These are phyloP conservation scores for Timema cristinae DNA, from an alignment of 2,888 invertebrate species.

Conservation along the genomic window DNA sequence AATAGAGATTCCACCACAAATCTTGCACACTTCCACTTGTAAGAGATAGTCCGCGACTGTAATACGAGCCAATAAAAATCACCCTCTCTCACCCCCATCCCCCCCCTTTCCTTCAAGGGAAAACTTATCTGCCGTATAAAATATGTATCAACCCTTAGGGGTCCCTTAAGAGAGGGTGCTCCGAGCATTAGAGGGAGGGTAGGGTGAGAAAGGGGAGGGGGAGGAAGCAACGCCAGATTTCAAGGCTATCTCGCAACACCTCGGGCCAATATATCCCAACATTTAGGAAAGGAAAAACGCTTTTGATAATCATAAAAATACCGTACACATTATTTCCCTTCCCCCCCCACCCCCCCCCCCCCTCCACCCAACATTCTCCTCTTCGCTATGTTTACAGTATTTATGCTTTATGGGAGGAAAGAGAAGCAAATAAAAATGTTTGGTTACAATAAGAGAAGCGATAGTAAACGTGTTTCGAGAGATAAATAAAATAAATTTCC, in stretches of 20 bases:
- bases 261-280: slow-evolving; percentile 15
- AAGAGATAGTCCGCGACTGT: not conserved
- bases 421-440: too few relatives aligned
- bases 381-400: too few relatives aligned
- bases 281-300: slow-evolving; percentile 15
- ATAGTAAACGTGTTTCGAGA: too few relatives aligned
- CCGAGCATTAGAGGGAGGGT: not conserved
- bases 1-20: too few relatives aligned
- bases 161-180: slow-evolving; percentile 14
- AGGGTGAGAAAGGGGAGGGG: too few relatives aligned
- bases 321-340: not conserved
- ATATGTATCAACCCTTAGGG: slow-evolving; percentile 13
- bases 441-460: too few relatives aligned
- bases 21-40: too few relatives aligned
- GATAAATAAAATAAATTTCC: too few relatives aligned
- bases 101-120: not conserved
- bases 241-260: slow-evolving; percentile 13
- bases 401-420: too few relatives aligned
- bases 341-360: too few relatives aligned
- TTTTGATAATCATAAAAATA: slow-evolving; percentile 15
- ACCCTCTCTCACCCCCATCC: not conserved
- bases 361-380: not conserved
- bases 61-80: slow-evolving; percentile 11
- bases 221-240: not conserved
- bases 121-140: slow-evolving; percentile 14